A percentile compares a stretch with the other conserved stretches of the same genome.
Conservation (phyloP, 2,797 vertebrate species). For the Hylomyscus alleni region DNA sequence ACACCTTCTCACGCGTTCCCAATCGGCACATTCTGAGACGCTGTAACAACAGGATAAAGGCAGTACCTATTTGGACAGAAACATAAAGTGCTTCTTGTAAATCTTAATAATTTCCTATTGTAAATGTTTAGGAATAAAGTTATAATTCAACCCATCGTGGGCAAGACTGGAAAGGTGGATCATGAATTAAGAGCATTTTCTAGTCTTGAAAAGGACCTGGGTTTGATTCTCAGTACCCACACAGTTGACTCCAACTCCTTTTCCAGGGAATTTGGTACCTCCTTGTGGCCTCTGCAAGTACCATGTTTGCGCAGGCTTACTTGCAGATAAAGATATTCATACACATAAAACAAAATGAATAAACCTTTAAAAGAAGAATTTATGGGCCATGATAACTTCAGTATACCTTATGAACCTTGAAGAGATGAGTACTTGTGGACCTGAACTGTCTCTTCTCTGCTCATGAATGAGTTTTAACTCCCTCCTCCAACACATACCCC, state of each 20-base stretch:
- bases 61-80: neutral
- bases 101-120: neutral
- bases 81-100: neutral
- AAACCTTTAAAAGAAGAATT: neutral
- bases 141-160: neutral
- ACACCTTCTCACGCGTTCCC: neutral
- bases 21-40: slow-evolving; percentile 1
- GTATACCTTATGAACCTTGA: neutral
- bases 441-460: neutral
- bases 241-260: neutral
- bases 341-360: neutral
- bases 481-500: neutral
- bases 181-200: neutral
- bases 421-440: neutral
- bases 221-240: neutral
- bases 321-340: neutral
- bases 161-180: neutral
- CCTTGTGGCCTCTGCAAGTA: neutral
- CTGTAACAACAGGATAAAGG: neutral
- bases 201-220: neutral
- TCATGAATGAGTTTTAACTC: neutral
- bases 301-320: neutral
- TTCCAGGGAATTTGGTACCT: neutral
- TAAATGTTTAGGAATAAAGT: neutral
- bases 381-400: neutral